Conservation (phyloP, 2,113 vertebrate genomes). For the Leiothrix lutea region DNA sequence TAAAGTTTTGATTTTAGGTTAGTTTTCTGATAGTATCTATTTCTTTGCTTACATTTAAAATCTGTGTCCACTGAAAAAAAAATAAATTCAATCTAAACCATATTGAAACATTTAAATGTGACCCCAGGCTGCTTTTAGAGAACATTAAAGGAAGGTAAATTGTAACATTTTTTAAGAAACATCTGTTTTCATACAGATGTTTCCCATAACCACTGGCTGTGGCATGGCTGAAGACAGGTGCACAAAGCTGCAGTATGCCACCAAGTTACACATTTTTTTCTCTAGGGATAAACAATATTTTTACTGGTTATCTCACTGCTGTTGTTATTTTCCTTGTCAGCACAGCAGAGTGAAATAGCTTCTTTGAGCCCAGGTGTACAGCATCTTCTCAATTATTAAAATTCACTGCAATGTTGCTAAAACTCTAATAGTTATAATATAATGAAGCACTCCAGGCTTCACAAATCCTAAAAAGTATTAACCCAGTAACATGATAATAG, state of each 20-base stretch:
- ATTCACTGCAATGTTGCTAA: background rate
- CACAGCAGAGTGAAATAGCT: background rate
- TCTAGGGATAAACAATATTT: background rate
- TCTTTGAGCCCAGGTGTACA: background rate
- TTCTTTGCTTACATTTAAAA: background rate
- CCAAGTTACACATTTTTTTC: background rate
- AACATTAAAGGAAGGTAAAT: constrained; percentile 4
- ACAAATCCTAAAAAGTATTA: background rate
- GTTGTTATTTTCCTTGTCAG: background rate
- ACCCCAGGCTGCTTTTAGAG: background rate
- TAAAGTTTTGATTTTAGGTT: constrained; percentile 26
- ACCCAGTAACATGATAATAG: background rate
- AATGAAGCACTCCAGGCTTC: background rate
- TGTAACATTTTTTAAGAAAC: constrained; percentile 16
- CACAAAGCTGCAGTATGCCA: background rate
- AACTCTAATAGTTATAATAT: background rate
- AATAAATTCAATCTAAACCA: background rate
- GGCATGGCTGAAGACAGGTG: background rate
- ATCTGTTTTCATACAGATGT: constrained; percentile 34
- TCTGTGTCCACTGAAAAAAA: background rate
- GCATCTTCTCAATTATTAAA: background rate
- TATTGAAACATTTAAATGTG: background rate
- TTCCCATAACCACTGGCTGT: constrained; percentile 4
- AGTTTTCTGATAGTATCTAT: constrained; percentile 2
- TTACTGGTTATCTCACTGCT: background rate